Base-by-base conservation (phyloP, 1,140 invertebrate species). In the Acromyrmex charruanus region DNA sequence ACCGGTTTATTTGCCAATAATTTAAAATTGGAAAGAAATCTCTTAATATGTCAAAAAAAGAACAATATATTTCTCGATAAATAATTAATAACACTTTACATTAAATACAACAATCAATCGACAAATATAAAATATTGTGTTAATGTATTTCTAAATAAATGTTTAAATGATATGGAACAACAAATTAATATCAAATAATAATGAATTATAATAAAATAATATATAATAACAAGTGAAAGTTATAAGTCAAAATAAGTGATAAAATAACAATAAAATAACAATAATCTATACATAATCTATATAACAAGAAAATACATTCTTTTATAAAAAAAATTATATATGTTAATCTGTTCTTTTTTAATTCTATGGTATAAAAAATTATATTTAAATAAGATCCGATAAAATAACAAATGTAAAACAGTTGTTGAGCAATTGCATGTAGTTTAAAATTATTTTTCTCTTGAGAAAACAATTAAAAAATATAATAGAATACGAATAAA, bases 1-100 rank as follows among this genome's bases (percentile, higher is more conserved):
- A 84, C 80, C 55, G 28, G 69, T 74, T 84, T 49, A 18, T 71
- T 21, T 16, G 6, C 18, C 28, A n/a, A 31, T 49, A 61, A 51
- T 49, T 82, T 49, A 0, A 49, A 61, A 6, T 59, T 21, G 35
- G 6, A 39, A 61, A 72, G 71, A 31, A 31, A 31, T 71, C 14
- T 71, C 16, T 58, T 58, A 61, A 53, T 66, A 14, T 80, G 31
- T 35, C 12, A 28, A 68, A 18, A 61, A 53, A 39, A 80, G 4
- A 12, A 28, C 10, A 10, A 44, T n/a, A 51, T 25, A 63, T 39
- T 28, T 39, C 3, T 39, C 3, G 4, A 2, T 35, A 16, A 66
- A 44, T 16, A 16, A 0, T 35, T 35, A 10, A 44, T 44, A 44
- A 61, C 14, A 25, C 7, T 51, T 44, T 0, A 18, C 4, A 39